A percentile compares a stretch with the other conserved stretches of the same genome.
Evolutionary conservation across 1,140 invertebrate species (phyloP).

Genomic region (Leptopilina clavipes): DNA sequence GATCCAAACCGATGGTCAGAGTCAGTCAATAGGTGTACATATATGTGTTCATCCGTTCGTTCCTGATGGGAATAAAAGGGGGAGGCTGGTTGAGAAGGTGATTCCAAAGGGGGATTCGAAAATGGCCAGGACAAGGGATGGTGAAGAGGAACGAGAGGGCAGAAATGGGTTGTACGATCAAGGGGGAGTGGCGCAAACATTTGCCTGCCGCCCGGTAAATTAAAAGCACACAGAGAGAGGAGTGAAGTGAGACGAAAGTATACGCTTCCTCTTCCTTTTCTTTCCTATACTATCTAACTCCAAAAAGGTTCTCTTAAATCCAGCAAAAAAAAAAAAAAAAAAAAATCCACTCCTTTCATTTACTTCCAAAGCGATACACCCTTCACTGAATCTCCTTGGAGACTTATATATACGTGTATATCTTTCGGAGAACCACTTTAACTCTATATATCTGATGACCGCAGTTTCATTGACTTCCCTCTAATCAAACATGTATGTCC

Average conservation of each 20-base stretch:
- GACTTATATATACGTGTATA: not conserved
- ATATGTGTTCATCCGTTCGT: constrained; percentile 36
- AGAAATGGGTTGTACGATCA: constrained; percentile 65
- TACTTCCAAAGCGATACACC: constrained; percentile 20
- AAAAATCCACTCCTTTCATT: constrained; percentile 21
- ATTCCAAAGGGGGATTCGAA: constrained; percentile 5
- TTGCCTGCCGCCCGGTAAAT: constrained; percentile 73
- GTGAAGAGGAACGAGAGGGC: constrained; percentile 50
- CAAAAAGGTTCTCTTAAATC: constrained; percentile 12
- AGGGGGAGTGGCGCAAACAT: constrained; percentile 74
- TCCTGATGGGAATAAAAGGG: constrained; percentile 53
- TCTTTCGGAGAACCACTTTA: constrained; percentile 27
- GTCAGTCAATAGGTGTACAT: constrained; percentile 13
- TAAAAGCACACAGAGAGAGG: constrained; percentile 72
- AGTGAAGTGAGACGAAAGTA: constrained; percentile 66
- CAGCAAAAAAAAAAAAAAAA: not conserved
- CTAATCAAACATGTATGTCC: constrained; percentile 32
- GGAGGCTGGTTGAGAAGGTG: constrained; percentile 47
- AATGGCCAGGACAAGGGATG: constrained; percentile 49
- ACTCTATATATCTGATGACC: not conserved
- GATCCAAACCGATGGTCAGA: constrained; percentile 10
- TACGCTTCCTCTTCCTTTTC: constrained; percentile 26
- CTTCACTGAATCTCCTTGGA: constrained; percentile 6
- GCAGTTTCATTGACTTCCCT: constrained; percentile 15
- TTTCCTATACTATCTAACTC: constrained; percentile 5